Evolutionary conservation across 2,888 invertebrate genomes (phyloP), one percentile per base, ranked within the genome.

Genomic region (Synergus laeviventris): DNA sequence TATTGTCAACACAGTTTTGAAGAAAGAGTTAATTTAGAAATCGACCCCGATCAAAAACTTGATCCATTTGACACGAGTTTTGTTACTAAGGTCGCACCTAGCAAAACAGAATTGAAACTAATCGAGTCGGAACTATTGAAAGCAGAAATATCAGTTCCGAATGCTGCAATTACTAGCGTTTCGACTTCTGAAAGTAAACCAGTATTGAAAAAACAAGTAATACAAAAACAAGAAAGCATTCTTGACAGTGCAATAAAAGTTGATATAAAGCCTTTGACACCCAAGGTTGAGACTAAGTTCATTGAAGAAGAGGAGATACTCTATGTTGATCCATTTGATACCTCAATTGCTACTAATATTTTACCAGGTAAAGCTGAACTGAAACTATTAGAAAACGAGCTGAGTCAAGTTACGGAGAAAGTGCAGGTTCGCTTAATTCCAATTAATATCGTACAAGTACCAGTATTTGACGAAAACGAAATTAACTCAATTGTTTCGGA

Each of bases 311-410:
- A 91, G 73, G 91, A 92, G 77, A 92, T 92, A 36, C 88, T 89
- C 3, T 92, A 94, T 83, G 90, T 91, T 11, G 97, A 97, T 92
- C 97, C 97, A 0, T 97, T 97, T 88, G 97, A 97, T 88, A 97
- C 97, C 0, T 96, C 97, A 0, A 95, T 96, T 84, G 96, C 96
- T 0, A 92, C 92, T 77, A 95, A 95, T 87, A 94, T 96, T 75
- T 92, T 93, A 74, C 96, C 96, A 0, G 95, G 96, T 4, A 95
- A 94, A 90, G 95, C 96, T 1, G 97, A 97, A 89, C 91, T 97
- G 12, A 96, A 95, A 88, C 90, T 96, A 56, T 88, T 97, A 24
- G 96, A 96, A 83, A 95, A 93, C 88, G 96, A 96, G 88, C 92
- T 96, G 77, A 94, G 95, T 31, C 88, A 91, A 83, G 92, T 94